Conservation (phyloP, 2,797 vertebrate genomes). For the Phalloptychus januarius region DNA sequence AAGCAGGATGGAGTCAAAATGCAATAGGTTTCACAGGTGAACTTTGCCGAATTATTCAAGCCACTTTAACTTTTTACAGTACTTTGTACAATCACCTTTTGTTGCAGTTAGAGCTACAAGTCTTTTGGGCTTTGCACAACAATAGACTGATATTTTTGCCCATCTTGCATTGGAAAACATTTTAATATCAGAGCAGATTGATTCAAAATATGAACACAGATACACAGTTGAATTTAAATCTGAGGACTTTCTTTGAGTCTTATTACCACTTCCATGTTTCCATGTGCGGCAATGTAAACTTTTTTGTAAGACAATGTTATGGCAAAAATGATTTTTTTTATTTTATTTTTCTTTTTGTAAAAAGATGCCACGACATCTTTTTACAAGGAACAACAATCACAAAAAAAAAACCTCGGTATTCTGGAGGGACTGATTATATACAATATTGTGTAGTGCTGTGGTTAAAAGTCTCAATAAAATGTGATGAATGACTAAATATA, state of each 20-base stretch:
- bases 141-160: not conserved
- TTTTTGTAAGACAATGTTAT: no score
- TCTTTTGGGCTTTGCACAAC: not conserved
- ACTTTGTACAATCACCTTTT: not conserved
- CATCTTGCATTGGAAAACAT: not conserved
- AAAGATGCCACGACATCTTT: no score
- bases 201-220: not conserved
- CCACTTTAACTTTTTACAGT: not conserved
- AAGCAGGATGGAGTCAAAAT: slow-evolving; percentile 31
- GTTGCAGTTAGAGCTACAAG: not conserved
- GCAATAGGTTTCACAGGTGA: slow-evolving; percentile 31
- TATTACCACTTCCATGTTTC: not conserved
- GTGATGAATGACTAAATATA: not conserved
- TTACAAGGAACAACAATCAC: no score
- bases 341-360: no score
- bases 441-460: not conserved
- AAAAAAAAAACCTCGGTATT: no score
- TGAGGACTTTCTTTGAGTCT: not conserved
- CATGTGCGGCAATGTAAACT: no score
- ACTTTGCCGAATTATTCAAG: not conserved
- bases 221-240: not conserved
- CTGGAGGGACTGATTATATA: not conserved
- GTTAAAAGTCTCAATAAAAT: not conserved
- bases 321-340: no score
- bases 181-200: not conserved